A percentile compares a stretch with the other conserved stretches of the same genome.
phyloP scores from a whole-genome alignment of 2,797 vertebrate species.

The Cyprinella venusta region DNA sequence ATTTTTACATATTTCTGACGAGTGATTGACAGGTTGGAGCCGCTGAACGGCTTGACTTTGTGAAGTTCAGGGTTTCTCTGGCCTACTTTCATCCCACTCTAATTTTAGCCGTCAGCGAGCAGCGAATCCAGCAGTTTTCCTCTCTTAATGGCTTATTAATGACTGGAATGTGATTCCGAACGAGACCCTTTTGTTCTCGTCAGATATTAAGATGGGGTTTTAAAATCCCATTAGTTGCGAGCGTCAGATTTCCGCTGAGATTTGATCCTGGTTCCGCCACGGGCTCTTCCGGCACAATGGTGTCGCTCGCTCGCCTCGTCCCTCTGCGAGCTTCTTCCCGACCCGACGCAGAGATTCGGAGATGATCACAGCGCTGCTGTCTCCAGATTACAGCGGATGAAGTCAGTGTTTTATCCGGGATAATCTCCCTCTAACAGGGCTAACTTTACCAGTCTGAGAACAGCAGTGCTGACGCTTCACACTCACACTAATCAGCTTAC shows the following conservation, averaged over 20 bases:
- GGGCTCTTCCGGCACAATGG: constrained; percentile 51
- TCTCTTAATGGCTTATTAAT: constrained; percentile 61
- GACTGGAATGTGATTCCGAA: constrained; percentile 47
- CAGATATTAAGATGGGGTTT: constrained; percentile 60
- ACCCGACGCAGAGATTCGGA: constrained; percentile 26
- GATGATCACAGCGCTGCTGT: constrained; percentile 28
- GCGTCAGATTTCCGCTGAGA: constrained; percentile 52
- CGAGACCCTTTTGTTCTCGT: constrained; percentile 57
- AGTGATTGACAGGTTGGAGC: too few relatives aligned
- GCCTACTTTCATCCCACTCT: constrained; percentile 26
- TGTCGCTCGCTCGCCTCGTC: constrained; percentile 6
- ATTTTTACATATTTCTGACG: too few relatives aligned
- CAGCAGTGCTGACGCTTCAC: constrained; percentile 37
- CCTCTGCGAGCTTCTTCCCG: constrained; percentile 19
- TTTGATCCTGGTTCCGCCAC: constrained; percentile 54
- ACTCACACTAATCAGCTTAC: not conserved
- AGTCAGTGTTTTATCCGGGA: constrained; percentile 38
- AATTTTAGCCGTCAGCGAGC: constrained; percentile 20
- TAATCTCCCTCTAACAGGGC: constrained; percentile 46
- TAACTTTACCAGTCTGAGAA: constrained; percentile 45
- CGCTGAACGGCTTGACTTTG: not conserved
- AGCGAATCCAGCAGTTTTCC: constrained; percentile 47
- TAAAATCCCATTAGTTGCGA: constrained; percentile 62
- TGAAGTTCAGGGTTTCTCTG: constrained; percentile 1
- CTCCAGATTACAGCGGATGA: constrained; percentile 51